Evolutionary conservation across 2,797 vertebrate species (phyloP).

Genomic region (Anguilla obscura): DNA sequence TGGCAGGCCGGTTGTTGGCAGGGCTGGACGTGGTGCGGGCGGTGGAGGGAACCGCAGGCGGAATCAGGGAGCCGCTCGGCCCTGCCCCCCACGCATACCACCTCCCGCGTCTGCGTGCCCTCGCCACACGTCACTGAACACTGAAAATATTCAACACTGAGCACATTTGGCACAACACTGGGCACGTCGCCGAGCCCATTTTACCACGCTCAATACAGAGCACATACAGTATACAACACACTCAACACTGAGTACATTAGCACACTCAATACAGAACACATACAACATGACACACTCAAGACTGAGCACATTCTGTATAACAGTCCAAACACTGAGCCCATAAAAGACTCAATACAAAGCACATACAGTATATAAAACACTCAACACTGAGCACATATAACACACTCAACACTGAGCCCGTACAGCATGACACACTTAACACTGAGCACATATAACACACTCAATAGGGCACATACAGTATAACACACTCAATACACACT

Average conservation of each 20-base stretch:
- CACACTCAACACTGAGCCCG: neutral
- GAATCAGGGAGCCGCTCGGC: constrained; percentile 69
- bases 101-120: constrained; percentile 81
- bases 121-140: constrained; percentile 88
- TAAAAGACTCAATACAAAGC: neutral
- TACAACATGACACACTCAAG: neutral
- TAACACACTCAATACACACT: neutral
- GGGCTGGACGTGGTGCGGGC: constrained; percentile 67
- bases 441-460: neutral
- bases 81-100: constrained; percentile 69
- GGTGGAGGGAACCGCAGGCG: constrained; percentile 68
- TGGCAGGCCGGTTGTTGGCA: constrained; percentile 76
- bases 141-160: constrained; percentile 58
- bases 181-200: constrained; percentile 6
- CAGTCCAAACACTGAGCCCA: neutral
- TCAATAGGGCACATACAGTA: neutral
- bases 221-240: neutral
- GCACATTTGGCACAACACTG: neutral
- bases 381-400: neutral
- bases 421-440: neutral
- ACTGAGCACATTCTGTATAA: neutral
- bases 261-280: neutral
- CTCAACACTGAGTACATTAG: constrained; percentile 13
- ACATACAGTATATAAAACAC: neutral
- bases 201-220: neutral